Conservation (phyloP, 2,797 vertebrate species). For the Antrozous pallidus region DNA sequence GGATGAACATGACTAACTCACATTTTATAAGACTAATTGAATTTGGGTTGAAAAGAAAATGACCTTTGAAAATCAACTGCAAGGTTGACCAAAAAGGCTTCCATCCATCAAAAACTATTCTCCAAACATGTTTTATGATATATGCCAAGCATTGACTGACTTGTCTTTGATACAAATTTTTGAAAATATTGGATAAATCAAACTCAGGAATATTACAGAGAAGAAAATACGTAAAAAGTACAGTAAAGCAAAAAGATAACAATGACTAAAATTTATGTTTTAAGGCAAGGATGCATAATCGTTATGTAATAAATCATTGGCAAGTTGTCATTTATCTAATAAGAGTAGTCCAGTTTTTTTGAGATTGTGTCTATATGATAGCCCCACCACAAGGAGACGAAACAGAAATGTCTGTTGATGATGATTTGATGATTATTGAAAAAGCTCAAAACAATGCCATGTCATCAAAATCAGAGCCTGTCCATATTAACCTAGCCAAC, state of each 20-base stretch:
- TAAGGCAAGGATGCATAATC: not conserved
- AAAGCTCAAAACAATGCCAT: not conserved
- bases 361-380: not conserved
- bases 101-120: conserved; percentile 10
- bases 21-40: conserved; percentile 32
- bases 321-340: conserved; percentile 4
- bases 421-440: not conserved
- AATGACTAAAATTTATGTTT: conserved; percentile 32
- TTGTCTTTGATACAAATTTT: conserved; percentile 51
- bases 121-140: conserved; percentile 43
- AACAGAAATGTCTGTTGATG: not conserved
- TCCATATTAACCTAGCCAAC: not conserved
- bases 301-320: conserved; percentile 3
- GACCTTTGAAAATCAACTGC: conserved; percentile 24
- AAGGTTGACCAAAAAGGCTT: not conserved
- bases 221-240: conserved; percentile 29
- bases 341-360: not conserved
- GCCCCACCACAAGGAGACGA: not conserved
- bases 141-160: not conserved
- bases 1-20: not conserved
- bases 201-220: not conserved
- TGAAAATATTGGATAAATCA: conserved; percentile 30
- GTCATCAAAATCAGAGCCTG: not conserved
- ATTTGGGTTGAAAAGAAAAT: conserved; percentile 27
- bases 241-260: not conserved